Conservation (phyloP, 2,113 vertebrate genomes). For the Benitochromis conjunctus region DNA sequence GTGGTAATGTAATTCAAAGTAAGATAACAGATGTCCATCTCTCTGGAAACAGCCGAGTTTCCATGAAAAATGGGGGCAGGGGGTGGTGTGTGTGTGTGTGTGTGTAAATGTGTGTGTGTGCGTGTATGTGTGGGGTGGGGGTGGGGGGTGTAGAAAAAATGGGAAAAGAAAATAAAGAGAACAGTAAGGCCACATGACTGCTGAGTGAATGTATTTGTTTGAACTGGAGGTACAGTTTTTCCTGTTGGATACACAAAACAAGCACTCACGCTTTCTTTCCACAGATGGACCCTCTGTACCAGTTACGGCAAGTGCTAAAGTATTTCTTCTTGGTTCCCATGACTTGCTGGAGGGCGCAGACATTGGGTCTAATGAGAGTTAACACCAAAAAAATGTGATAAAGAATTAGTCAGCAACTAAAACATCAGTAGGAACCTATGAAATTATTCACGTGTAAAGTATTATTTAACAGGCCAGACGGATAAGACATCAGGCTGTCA, state of each 20-base stretch:
- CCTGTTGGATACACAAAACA: neutral
- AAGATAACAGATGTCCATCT: slow-evolving; percentile 57
- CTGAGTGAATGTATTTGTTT: neutral
- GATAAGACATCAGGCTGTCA: neutral
- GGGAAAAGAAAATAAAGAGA: neutral
- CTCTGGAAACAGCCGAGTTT: slow-evolving; percentile 36
- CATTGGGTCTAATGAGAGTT: slow-evolving; percentile 81
- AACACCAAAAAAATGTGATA: neutral
- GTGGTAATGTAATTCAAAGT: neutral
- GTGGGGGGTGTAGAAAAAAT: neutral
- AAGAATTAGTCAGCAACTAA: neutral
- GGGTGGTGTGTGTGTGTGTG: neutral
- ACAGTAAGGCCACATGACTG: neutral
- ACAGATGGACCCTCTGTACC: slow-evolving; percentile 93
- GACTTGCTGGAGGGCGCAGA: slow-evolving; percentile 96
- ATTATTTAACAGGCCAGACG: neutral
- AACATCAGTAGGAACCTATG: neutral
- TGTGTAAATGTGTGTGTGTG: neutral
- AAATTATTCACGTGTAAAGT: neutral
- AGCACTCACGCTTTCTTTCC: slow-evolving; percentile 95
- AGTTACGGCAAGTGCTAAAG: slow-evolving; percentile 95
- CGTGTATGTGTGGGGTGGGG: accelerated
- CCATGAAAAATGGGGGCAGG: neutral
- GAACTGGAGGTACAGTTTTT: neutral
- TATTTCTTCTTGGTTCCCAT: slow-evolving; percentile 96